Percentiles rank a stretch among this genome's conserved stretches.
phyloP scores from a whole-genome alignment of 2,888 invertebrate species.

The Papilio elwesi region DNA sequence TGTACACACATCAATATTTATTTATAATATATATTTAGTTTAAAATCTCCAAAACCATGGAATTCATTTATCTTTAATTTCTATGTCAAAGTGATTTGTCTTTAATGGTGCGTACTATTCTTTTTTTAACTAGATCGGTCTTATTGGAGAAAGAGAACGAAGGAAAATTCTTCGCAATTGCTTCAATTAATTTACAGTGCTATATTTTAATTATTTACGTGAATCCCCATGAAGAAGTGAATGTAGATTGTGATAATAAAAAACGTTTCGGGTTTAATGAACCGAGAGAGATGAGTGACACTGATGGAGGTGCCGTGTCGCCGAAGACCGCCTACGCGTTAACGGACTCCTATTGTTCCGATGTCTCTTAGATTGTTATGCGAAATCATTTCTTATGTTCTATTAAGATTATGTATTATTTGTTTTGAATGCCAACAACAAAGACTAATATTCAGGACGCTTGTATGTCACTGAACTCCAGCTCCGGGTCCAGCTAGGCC shows the following conservation, averaged over 20 bases:
- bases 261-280: slow-evolving; percentile 52
- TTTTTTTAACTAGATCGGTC: no score
- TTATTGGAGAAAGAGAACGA: no score
- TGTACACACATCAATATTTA: background rate
- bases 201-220: slow-evolving; percentile 2
- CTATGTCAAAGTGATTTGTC: no score
- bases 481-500: no score
- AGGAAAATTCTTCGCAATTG: no score
- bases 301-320: slow-evolving; percentile 39
- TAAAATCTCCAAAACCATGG: no score
- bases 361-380: slow-evolving; percentile 4
- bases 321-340: slow-evolving; percentile 27
- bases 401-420: background rate
- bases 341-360: slow-evolving; percentile 35
- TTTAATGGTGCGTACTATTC: no score
- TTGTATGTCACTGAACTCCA: background rate
- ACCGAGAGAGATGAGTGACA: slow-evolving; percentile 49
- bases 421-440: background rate
- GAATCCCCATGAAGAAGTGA: slow-evolving; percentile 13
- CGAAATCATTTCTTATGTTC: background rate
- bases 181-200: no score
- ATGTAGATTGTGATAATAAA: slow-evolving; percentile 39
- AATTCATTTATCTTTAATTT: no score
- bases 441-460: background rate
- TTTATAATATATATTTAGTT: background rate